A percentile compares a stretch with the other conserved stretches of the same genome.
Evolutionary conservation across 2,113 vertebrate genomes (phyloP).

Genomic region (Puma concolor): DNA sequence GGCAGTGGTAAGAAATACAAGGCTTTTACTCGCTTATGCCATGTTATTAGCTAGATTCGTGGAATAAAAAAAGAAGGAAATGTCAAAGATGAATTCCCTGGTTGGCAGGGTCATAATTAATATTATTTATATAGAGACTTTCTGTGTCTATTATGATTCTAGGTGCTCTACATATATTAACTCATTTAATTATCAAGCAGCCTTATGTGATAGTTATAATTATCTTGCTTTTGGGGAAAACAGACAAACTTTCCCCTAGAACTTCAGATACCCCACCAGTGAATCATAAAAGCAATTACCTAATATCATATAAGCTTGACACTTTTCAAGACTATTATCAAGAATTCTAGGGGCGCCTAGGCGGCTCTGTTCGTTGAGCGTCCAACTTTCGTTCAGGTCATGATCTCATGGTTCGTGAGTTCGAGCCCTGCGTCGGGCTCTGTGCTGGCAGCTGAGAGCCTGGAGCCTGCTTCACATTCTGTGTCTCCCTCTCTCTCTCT

Average conservation of each 20-base stretch:
- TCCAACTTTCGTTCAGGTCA: no score
- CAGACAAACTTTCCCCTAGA: not conserved
- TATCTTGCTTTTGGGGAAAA: not conserved
- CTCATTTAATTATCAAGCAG: not conserved
- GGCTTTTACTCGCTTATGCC: not conserved
- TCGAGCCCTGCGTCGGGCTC: no score
- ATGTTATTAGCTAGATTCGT: not conserved
- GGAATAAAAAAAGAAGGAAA: not conserved
- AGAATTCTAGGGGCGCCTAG: not conserved
- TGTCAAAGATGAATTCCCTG: not conserved
- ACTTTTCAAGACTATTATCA: not conserved
- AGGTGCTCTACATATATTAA: not conserved
- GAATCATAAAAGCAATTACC: not conserved
- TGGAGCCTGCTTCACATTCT: no score
- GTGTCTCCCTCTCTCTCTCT: no score
- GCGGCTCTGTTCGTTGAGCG: no score
- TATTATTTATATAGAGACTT: not conserved
- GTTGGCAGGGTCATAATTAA: not conserved
- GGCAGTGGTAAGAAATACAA: not conserved
- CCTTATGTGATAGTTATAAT: not conserved
- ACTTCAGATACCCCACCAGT: not conserved
- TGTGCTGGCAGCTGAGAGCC: no score
- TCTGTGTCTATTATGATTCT: not conserved
- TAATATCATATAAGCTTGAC: not conserved
- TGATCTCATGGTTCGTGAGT: no score